These are phyloP conservation scores for Eurypyga helias DNA, from an alignment of 2,113 vertebrate species.

Conservation along the genomic window DNA sequence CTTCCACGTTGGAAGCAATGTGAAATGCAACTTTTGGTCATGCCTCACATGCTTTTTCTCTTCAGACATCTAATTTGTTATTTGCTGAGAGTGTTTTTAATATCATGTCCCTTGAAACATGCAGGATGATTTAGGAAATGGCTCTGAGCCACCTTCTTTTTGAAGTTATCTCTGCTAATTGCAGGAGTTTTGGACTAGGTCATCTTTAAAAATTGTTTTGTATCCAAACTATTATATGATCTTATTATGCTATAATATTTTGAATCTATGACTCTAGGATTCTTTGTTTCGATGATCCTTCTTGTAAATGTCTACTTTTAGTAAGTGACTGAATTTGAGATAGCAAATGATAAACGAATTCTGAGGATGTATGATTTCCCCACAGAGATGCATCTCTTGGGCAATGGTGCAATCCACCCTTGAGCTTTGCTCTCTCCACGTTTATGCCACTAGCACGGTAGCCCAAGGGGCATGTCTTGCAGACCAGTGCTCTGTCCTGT, in stretches of 20 bases:
- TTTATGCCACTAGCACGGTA: fast-evolving
- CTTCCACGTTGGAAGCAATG: fast-evolving
- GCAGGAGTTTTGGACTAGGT: not conserved
- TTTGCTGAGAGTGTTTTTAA: fast-evolving
- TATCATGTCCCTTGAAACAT: no score
- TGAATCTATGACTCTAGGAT: not conserved
- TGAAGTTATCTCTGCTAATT: not conserved
- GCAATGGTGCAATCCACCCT: no score
- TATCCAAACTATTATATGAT: not conserved
- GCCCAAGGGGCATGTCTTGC: no score
- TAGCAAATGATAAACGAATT: not conserved
- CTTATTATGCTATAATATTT: not conserved
- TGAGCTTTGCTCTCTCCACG: not conserved
- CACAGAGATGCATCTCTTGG: not conserved
- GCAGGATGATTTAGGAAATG: fast-evolving
- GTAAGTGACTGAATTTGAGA: not conserved
- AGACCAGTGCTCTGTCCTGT: not conserved
- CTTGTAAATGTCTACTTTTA: not conserved
- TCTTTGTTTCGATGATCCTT: not conserved
- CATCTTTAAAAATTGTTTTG: not conserved
- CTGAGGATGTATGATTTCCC: not conserved
- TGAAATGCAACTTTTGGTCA: fast-evolving
- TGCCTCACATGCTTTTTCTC: not conserved
- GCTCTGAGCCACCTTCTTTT: not conserved
- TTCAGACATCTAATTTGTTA: not conserved